Percentiles rank a stretch among this genome's conserved stretches.
These are phyloP conservation scores for Trissonchulus latispiculum DNA, from an alignment of 2,888 invertebrate genomes.

Conservation along the genomic window DNA sequence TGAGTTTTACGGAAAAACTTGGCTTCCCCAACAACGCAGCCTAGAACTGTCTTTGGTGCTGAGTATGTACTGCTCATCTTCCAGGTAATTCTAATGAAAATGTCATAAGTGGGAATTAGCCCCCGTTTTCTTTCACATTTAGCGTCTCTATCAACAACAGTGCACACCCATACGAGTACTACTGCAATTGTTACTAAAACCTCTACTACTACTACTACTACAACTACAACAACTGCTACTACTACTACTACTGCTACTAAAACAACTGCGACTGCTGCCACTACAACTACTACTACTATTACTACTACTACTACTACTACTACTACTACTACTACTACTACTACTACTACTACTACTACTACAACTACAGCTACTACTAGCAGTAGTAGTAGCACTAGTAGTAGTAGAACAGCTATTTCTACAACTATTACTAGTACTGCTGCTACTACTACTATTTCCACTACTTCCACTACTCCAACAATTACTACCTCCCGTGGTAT, in stretches of 20 bases:
- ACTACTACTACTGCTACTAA: background rate
- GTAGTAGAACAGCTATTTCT: background rate
- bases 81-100: background rate
- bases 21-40: too few relatives aligned
- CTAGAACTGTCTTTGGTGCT: too few relatives aligned
- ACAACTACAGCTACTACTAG: background rate
- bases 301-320: background rate
- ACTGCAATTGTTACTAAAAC: too few relatives aligned
- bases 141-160: too few relatives aligned
- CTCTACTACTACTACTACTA: too few relatives aligned
- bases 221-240: too few relatives aligned
- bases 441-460: background rate
- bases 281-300: background rate
- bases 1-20: too few relatives aligned
- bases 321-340: background rate
- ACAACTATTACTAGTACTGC: background rate
- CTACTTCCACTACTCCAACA: background rate
- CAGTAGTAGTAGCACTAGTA: background rate
- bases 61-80: too few relatives aligned
- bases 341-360: background rate
- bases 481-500: too few relatives aligned
- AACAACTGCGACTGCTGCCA: background rate
- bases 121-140: too few relatives aligned
- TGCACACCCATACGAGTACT: too few relatives aligned
- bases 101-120: background rate